These are phyloP conservation scores for Pasiphila rectangulata DNA, from an alignment of 2,888 invertebrate genomes.

Conservation along the genomic window DNA sequence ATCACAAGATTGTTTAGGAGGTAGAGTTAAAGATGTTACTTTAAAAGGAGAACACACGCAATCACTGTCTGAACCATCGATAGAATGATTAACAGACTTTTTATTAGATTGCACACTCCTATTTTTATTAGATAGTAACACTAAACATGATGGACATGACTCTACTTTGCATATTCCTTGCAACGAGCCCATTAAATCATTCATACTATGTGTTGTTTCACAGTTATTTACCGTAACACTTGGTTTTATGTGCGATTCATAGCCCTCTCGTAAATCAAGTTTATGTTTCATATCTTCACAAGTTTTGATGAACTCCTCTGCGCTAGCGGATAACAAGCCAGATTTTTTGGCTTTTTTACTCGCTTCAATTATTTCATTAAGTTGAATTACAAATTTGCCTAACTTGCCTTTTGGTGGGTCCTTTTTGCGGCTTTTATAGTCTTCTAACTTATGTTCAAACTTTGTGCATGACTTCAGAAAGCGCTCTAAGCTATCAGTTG, in stretches of 20 bases:
- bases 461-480: constrained; percentile 41
- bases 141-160: not conserved
- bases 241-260: too few relatives aligned
- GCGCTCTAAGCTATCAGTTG: constrained; percentile 32
- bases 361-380: constrained; percentile 39
- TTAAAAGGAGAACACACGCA: not conserved
- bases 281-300: constrained; percentile 42
- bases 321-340: constrained; percentile 37
- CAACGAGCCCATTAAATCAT: too few relatives aligned
- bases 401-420: constrained; percentile 11
- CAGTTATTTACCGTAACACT: not conserved
- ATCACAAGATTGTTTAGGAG: not conserved
- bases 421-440: constrained; percentile 22
- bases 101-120: too few relatives aligned
- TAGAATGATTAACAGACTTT: not conserved
- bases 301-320: constrained; percentile 42
- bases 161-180: not conserved
- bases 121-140: too few relatives aligned
- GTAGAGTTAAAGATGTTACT: not conserved
- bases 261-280: constrained; percentile 10
- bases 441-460: constrained; percentile 39
- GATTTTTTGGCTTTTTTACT: constrained; percentile 38
- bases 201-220: too few relatives aligned
- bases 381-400: constrained; percentile 33
- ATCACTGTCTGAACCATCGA: not conserved